Base-by-base conservation (phyloP, 1,140 invertebrate genomes). In the Chrysomallon squamiferum region DNA sequence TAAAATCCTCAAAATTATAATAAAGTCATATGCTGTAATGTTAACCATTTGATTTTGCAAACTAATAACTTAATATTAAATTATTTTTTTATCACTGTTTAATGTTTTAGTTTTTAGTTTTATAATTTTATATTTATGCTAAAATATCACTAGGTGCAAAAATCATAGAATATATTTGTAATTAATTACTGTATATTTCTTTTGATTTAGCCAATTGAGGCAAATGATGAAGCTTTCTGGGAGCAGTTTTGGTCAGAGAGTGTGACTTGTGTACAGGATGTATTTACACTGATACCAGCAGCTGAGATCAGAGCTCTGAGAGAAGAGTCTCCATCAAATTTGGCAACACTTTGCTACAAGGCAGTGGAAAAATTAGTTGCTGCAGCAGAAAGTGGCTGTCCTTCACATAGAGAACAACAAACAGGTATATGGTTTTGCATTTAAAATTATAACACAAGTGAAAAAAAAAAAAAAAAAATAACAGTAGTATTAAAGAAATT, bases 161-260 rank as follows among this genome's bases (percentile, higher is more conserved):
- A n/a, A n/a, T n/a, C n/a, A n/a, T n/a, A n/a, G n/a, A n/a, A n/a
- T n/a, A n/a, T n/a, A n/a, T n/a, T n/a, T n/a, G n/a, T n/a, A n/a
- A n/a, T n/a, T n/a, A n/a, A n/a, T n/a, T n/a, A n/a, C n/a, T n/a
- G n/a, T n/a, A n/a, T 66, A 5, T 20, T 63, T 66, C 1, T 29
- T 54, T 45, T 54, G 32, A 58, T 20, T 68, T 70, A 97, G 94
- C 93, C 93, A 33, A 93, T 97, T 62, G 94, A 96, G 85, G 89
- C 93, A 32, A 89, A 89, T 61, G 96, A 99, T 86, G 94, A 98
- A 75, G 89, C 89, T 66, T 99, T 99, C 84, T 99, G 97, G 97
- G 95, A 97, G 81, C 96, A 99, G 84, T 98, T 99, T 84, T 99
- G 97, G 96, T 93, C 93, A 57, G 96, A 98, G 73, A 95, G 93